Percentiles rank a stretch among this genome's conserved stretches.
phyloP scores from a whole-genome alignment of 2,113 vertebrate genomes.

The Plestiodon gilberti region DNA sequence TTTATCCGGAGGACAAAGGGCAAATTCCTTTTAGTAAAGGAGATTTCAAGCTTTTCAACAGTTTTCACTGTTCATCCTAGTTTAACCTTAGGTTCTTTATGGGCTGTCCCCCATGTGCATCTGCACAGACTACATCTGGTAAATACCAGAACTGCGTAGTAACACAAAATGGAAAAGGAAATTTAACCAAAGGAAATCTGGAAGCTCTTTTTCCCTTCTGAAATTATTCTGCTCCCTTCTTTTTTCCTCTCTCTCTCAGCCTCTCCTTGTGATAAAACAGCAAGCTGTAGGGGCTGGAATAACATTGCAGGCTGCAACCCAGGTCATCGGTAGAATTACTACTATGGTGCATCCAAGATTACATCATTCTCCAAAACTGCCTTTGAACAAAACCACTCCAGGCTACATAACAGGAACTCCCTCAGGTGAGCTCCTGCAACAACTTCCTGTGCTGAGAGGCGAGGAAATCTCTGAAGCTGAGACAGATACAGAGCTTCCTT shows the following conservation, averaged over 20 bases:
- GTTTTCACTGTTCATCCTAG: slow-evolving; percentile 39
- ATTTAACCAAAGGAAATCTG: slow-evolving; percentile 79
- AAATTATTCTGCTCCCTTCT: slow-evolving; percentile 67
- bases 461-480: slow-evolving; percentile 75
- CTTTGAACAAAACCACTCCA: slow-evolving; percentile 64
- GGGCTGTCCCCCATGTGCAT: slow-evolving; percentile 61
- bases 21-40: slow-evolving; percentile 57
- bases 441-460: slow-evolving; percentile 72
- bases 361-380: slow-evolving; percentile 77
- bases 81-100: slow-evolving; percentile 59
- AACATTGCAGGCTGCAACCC: slow-evolving; percentile 71
- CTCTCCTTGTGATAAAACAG: slow-evolving; percentile 69
- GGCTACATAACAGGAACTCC: slow-evolving; percentile 82
- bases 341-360: slow-evolving; percentile 63
- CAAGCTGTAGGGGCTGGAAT: slow-evolving; percentile 73
- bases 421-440: slow-evolving; percentile 80
- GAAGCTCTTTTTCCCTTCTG: slow-evolving; percentile 69
- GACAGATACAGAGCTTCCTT: slow-evolving; percentile 75
- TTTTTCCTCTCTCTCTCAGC: slow-evolving; percentile 59
- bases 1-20: slow-evolving; percentile 68
- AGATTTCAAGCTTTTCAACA: slow-evolving; percentile 56
- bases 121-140: slow-evolving; percentile 70
- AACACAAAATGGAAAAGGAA: slow-evolving; percentile 73
- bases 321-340: slow-evolving; percentile 79
- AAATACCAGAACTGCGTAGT: slow-evolving; percentile 49